Percentiles rank a stretch among this genome's conserved stretches.
Conservation (phyloP, 1,140 invertebrate species). For the Drosophila pandora region DNA sequence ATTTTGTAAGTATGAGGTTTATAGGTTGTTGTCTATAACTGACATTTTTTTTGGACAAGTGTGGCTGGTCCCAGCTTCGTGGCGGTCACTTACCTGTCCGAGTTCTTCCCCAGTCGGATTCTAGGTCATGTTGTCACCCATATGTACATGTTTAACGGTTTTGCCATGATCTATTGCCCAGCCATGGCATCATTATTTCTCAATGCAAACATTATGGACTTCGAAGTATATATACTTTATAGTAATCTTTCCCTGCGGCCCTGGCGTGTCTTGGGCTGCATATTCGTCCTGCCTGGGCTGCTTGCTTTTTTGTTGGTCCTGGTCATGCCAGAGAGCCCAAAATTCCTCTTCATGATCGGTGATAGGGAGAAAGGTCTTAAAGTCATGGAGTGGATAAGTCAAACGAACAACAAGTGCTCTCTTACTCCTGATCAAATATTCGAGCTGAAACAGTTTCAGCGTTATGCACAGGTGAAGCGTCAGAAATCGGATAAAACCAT, state of each 20-base stretch:
- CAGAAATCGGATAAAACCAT: constrained; percentile 15
- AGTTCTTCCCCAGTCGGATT: constrained; percentile 60
- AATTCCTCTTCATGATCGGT: constrained; percentile 59
- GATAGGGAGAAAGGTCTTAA: constrained; percentile 31
- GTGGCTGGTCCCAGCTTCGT: constrained; percentile 66
- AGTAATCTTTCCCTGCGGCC: constrained; percentile 28
- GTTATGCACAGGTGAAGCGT: not conserved
- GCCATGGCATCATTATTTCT: constrained; percentile 40
- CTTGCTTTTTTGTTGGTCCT: constrained; percentile 54
- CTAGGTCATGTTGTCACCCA: constrained; percentile 46
- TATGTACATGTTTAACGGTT: constrained; percentile 66
- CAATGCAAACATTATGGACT: constrained; percentile 24
- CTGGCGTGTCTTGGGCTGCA: constrained; percentile 49
- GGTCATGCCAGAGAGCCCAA: constrained; percentile 62
- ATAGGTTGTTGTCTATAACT: too few species aligned
- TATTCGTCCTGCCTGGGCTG: constrained; percentile 48
- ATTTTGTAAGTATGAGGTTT: constrained; percentile 54
- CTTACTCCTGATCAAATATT: constrained; percentile 43
- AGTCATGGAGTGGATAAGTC: constrained; percentile 53
- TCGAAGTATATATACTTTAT: constrained; percentile 25
- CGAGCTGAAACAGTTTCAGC: constrained; percentile 33
- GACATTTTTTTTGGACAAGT: constrained; percentile 14
- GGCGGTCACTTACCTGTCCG: constrained; percentile 58
- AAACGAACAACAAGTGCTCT: constrained; percentile 39
- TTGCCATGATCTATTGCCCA: constrained; percentile 60